Evolutionary conservation across 2,113 vertebrate species (phyloP), one percentile per base, ranked within the genome.

Genomic region (Gobius niger): DNA sequence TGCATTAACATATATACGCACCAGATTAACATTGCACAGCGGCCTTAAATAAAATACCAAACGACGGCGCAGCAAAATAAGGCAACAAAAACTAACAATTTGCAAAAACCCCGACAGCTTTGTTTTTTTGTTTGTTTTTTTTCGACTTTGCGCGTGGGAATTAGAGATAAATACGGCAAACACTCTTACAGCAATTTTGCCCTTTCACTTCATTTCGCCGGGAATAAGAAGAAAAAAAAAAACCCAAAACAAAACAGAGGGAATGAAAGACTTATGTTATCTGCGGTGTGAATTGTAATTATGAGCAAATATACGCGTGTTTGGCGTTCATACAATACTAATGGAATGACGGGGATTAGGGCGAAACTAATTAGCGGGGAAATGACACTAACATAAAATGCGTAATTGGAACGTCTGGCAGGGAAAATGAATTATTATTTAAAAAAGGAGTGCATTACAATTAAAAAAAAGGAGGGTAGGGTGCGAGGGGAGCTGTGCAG

Each of bases 1-100:
- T 24, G 24, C 24, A 24, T 24, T 24, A 24, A 24, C 24, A 24
- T 24, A 24, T 34, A 34, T 3, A 34, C 24, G 24, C 24, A 34
- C 24, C 24, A 34, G 24, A 34, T 34, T 2, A 34, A 34, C 24
- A 34, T 34, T 4, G 24, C 24, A 34, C 41, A 8, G 49, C 41
- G 18, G 4, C 73, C 66, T 68, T n/a, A 52, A 67, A 77, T 86
- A 76, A 67, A 67, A 63, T 60, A 57, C 53, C 76, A 69, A 41
- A 72, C 73, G 70, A 63, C 75, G 57, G 61, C 44, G 74, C 67
- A 76, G 74, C 54, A 60, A 12, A 47, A 16, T 44, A 63, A 46
- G 47, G 47, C 61, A 46, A 63, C 60, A 16, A 62, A 41, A 4
- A 4, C 24, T 4, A 34, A 34, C 24, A 34, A 34, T 34, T 34